phyloP scores from a whole-genome alignment of 2,797 vertebrate species.

The Dromococcyx pavoninus region DNA sequence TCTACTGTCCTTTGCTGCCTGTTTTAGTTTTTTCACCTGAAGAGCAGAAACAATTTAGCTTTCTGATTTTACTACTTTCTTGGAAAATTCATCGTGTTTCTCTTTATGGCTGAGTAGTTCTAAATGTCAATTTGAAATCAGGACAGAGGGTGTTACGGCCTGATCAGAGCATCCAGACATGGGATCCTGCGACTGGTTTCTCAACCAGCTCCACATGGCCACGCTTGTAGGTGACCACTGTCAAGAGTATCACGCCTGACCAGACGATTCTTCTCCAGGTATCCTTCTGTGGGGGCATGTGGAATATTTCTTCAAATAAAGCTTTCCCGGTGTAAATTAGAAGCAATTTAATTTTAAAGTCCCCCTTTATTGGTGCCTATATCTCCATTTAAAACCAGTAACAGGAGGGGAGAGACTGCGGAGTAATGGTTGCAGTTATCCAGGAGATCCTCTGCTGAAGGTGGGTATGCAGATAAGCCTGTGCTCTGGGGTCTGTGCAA shows the following conservation, averaged over 20 bases:
- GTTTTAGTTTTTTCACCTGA: conserved; percentile 1
- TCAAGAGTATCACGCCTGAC: accelerated
- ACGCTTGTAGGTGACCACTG: neutral
- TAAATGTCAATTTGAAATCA: neutral
- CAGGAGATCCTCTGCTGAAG: neutral
- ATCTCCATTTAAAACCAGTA: neutral
- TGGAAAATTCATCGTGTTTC: neutral
- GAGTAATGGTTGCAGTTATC: neutral
- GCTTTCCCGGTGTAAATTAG: neutral
- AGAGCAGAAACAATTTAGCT: neutral
- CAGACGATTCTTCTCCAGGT: accelerated
- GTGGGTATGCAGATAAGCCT: accelerated
- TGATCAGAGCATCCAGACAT: too few species aligned
- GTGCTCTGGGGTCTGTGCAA: neutral
- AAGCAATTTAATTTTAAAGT: neutral
- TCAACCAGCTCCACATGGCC: accelerated
- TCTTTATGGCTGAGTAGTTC: neutral
- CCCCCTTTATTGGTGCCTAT: neutral
- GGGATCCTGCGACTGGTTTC: neutral
- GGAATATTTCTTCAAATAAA: neutral
- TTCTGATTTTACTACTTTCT: neutral
- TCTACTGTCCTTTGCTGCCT: neutral
- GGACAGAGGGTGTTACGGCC: neutral
- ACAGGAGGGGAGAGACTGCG: neutral
- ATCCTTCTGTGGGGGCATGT: neutral